Percentiles rank a stretch among this genome's conserved stretches.
These are phyloP conservation scores for Intellagama lesueurii DNA, from an alignment of 2,797 vertebrate genomes.

Conservation along the genomic window DNA sequence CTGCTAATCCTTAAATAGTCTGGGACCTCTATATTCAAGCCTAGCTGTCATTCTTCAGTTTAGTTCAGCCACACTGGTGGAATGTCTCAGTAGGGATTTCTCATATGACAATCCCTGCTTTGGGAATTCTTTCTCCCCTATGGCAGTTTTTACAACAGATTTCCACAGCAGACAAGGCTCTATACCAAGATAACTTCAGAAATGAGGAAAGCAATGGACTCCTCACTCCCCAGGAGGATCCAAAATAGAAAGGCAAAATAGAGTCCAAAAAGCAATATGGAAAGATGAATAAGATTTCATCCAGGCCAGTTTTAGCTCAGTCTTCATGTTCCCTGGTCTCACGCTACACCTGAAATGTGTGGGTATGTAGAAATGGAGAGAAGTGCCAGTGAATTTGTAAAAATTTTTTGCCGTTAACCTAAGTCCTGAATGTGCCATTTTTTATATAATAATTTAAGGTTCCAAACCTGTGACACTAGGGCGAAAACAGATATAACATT, in stretches of 20 bases:
- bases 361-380: background rate
- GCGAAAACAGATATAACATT: background rate
- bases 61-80: conserved; percentile 52
- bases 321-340: background rate
- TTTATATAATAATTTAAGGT: background rate
- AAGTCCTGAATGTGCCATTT: background rate
- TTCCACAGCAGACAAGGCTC: conserved; percentile 44
- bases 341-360: background rate
- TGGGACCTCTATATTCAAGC: conserved; percentile 43
- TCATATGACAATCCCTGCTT: conserved; percentile 55
- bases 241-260: conserved; percentile 20
- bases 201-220: conserved; percentile 1
- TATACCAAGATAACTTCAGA: conserved; percentile 6
- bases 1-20: background rate
- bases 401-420: background rate
- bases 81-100: conserved; percentile 59
- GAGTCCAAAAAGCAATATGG: background rate
- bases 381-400: background rate
- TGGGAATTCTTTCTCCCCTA: conserved; percentile 56
- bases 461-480: background rate
- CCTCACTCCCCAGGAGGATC: background rate
- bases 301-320: background rate
- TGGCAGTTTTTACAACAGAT: conserved; percentile 57
- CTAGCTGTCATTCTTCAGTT: conserved; percentile 1
- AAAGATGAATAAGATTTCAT: background rate